Evolutionary conservation across 1,140 invertebrate genomes (phyloP), one percentile per base, ranked within the genome.

Genomic region (Danaus plexippus): DNA sequence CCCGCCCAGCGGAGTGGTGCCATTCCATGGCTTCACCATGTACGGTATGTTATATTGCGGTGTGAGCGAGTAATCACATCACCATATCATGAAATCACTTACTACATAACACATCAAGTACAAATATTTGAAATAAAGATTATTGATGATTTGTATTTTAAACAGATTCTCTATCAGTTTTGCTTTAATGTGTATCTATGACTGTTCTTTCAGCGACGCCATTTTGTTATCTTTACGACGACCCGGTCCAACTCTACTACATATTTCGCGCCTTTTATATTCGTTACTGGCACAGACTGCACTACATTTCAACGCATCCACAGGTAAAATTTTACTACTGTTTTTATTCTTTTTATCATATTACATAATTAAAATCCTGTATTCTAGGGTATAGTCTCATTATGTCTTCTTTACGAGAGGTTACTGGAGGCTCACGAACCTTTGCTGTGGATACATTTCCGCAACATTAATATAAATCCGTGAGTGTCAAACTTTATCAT

Each of bases 21-120:
- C 97, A 8, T 98, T 98, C 81, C 96, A 98, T 80, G 97, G 97
- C 1, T 98, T 98, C 77, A 94, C 96, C 9, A 98, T 99, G 97
- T 98, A 97, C 87, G 95, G 95, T 96, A 89, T 89, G 90, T 57
- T 40, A 32, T 32, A 6, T 32, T 32, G 2, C 7, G 15, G 15
- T 15, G 3, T 15, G 3, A 1, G 1, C 1, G 1, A 15, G 15
- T 15, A 15, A 15, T 15, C 1, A 1, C 15, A 15, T 15, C 15
- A 15, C 15, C 1, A 15, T 15, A 15, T 15, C 15, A 15, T 15
- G 15, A 3, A 15, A 15, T 1, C 15, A 15, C 3, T 15, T 15
- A 15, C 15, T 1, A 15, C 1, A 15, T 15, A 15, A 15, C 15
- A 15, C 15, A 6, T 32, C 7, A 32, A 32, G 2, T 32, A 32